phyloP scores from a whole-genome alignment of 2,113 vertebrate genomes.

The Ursus arctos region DNA sequence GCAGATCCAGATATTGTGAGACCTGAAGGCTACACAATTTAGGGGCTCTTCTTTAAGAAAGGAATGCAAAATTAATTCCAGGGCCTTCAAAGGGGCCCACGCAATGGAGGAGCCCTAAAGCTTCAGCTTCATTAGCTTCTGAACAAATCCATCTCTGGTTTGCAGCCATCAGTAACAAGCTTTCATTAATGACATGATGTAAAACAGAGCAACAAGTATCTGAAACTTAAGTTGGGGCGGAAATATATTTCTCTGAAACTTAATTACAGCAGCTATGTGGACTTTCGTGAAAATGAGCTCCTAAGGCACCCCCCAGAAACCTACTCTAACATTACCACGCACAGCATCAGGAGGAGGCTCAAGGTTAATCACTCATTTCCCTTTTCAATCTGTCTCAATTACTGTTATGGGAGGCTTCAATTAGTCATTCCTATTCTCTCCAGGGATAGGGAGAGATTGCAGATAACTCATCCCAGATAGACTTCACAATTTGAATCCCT shows the following conservation, averaged over 20 bases:
- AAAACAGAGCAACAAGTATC: conserved; percentile 82
- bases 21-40: background rate
- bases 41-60: conserved; percentile 23
- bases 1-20: conserved; percentile 3
- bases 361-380: conserved; percentile 83
- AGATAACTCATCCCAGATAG: conserved; percentile 79
- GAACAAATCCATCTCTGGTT: conserved; percentile 45
- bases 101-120: background rate
- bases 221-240: conserved; percentile 52
- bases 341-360: conserved; percentile 51
- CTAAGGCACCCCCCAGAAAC: conserved; percentile 43
- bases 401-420: conserved; percentile 75
- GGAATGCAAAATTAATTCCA: conserved; percentile 14
- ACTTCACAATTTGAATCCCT: conserved; percentile 64
- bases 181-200: conserved; percentile 69
- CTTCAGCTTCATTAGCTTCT: conserved; percentile 35
- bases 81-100: background rate
- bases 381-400: conserved; percentile 82
- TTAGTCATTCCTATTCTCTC: conserved; percentile 80
- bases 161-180: conserved; percentile 63
- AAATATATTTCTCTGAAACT: conserved; percentile 64
- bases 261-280: conserved; percentile 68
- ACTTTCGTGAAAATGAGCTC: conserved; percentile 18
- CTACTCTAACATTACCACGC: background rate
- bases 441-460: conserved; percentile 61